Evolutionary conservation across 2,888 invertebrate species (phyloP).

Genomic region (Melinaea marsaeus): DNA sequence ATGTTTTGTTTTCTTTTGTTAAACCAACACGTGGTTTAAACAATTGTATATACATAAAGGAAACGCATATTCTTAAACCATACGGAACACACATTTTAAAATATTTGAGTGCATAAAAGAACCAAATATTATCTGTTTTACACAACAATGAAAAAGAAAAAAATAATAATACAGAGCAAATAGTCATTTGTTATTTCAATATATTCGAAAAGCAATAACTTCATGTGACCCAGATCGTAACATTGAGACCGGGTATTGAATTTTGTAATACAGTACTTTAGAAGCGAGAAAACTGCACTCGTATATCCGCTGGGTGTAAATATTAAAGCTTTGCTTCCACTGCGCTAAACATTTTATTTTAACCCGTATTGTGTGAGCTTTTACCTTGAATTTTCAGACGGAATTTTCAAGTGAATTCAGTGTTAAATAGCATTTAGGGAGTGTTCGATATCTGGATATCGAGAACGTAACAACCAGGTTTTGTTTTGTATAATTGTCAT

Average conservation of each 20-base stretch:
- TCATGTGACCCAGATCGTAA: slow-evolving; percentile 7
- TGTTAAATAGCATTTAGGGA: not conserved
- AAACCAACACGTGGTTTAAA: too few relatives aligned
- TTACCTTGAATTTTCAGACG: slow-evolving; percentile 1
- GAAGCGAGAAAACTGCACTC: slow-evolving; percentile 23
- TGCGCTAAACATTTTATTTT: slow-evolving; percentile 5
- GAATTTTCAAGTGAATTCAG: not conserved
- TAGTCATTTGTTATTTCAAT: not conserved
- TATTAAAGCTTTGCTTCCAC: slow-evolving; percentile 14
- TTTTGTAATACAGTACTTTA: slow-evolving; percentile 26
- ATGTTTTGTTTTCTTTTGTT: too few relatives aligned
- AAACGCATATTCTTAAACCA: too few relatives aligned
- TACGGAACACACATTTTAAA: too few relatives aligned
- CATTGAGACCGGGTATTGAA: slow-evolving; percentile 21
- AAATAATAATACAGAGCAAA: not conserved
- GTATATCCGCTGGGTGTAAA: slow-evolving; percentile 18
- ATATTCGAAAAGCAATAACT: slow-evolving; percentile 5
- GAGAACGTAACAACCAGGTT: not conserved
- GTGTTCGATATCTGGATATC: not conserved
- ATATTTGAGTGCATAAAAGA: too few relatives aligned
- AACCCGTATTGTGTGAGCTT: slow-evolving; percentile 7
- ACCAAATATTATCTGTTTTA: not conserved
- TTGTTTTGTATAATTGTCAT: not conserved
- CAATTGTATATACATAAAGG: too few relatives aligned
- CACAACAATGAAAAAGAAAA: not conserved